Base-by-base conservation (phyloP, 2,797 vertebrate genomes). In the Crenuchus spilurus region DNA sequence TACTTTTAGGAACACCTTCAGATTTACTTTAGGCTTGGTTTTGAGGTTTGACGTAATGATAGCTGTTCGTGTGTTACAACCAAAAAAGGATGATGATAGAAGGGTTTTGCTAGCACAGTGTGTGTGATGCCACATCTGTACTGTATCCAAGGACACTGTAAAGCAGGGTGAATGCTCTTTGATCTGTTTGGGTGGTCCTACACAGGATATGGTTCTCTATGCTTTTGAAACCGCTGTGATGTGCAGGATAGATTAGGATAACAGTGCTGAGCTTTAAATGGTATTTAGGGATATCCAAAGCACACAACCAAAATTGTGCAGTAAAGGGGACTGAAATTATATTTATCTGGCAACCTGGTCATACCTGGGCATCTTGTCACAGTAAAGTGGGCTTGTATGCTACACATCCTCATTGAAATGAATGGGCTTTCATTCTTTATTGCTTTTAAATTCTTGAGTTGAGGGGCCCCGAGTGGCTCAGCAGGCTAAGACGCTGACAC, bases 141-240 rank as follows among this genome's bases (percentile, higher is more conserved):
- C 2, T 2, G 11, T 44, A 5, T 44, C 16, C 41, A 44, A 44
- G 14, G 22, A 30, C 10, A 14, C 3, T 37, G 18, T 20, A 10
- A 61, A 61, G 18, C 18, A 18, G 14, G 10, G 58, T 39, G 33
- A 10, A 11, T 33, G 33, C 10, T 33, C 14, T 31, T 64, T 58
- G 54, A 51, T 44, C 44, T 54, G 33, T 42, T 18, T 77, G 75
- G 75, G 75, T 77, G 75, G 70, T 72, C 75, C 16, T 11, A 22
- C 20, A 42, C 60, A 41, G 35, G 22, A 58, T 28, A 7, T 74
- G 42, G 13, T 57, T 24, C 22, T 72, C 24, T 10, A 9, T 6
- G 24, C 13, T 62, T 55, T 26, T 26, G 20, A 46, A 55, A 46
- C 37, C 14, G 3, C 39, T 8, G 24, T 16, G 41, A 46, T 49